These are phyloP conservation scores for Ypsolopha sequella DNA, from an alignment of 2,888 invertebrate genomes.

Conservation along the genomic window DNA sequence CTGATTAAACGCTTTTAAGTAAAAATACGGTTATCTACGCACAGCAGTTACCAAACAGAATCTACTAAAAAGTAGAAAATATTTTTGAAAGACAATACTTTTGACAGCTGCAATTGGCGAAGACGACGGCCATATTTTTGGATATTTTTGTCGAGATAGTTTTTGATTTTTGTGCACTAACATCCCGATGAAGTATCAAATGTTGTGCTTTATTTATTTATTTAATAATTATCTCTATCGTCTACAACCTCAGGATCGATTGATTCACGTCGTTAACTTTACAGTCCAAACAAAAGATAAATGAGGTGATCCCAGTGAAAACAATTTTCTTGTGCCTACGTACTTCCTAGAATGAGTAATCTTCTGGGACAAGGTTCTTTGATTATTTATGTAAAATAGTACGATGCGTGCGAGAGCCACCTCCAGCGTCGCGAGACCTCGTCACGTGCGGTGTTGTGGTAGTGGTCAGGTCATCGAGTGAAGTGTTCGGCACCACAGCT, in stretches of 20 bases:
- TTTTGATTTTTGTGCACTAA: too few relatives aligned
- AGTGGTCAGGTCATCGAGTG: neutral
- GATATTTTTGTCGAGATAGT: neutral
- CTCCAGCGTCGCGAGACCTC: constrained; percentile 17
- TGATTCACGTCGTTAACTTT: too few relatives aligned
- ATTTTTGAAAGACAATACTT: constrained; percentile 12
- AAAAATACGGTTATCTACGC: too few relatives aligned
- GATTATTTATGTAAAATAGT: constrained; percentile 41
- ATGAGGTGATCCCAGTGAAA: constrained; percentile 40
- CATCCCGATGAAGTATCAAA: too few relatives aligned
- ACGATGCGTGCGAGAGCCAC: neutral
- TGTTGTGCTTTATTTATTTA: too few relatives aligned
- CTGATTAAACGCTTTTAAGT: too few relatives aligned
- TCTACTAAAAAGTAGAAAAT: too few relatives aligned
- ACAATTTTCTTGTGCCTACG: constrained; percentile 53
- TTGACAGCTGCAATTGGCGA: constrained; percentile 27
- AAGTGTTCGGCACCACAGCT: constrained; percentile 5
- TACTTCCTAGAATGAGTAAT: constrained; percentile 59
- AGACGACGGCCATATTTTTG: constrained; percentile 46
- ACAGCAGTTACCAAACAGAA: too few relatives aligned
- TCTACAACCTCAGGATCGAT: too few relatives aligned
- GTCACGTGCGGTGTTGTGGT: constrained; percentile 27
- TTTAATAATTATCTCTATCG: too few relatives aligned
- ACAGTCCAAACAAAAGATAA: too few relatives aligned
- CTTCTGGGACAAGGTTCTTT: constrained; percentile 57